Evolutionary conservation across 2,888 invertebrate genomes (phyloP), one percentile per base, ranked within the genome.

Genomic region (Torymus auratus): DNA sequence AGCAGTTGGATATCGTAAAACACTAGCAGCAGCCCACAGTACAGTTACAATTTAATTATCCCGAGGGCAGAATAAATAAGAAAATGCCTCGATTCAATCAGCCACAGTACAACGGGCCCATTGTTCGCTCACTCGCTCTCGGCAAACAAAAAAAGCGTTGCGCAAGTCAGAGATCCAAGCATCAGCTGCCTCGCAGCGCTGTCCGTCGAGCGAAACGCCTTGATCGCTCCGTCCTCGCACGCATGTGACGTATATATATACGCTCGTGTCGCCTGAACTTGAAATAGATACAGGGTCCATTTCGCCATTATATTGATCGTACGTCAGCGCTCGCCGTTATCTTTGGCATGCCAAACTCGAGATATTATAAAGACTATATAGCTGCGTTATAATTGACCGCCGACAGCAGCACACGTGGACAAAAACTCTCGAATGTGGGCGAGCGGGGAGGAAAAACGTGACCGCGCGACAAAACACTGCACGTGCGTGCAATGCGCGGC

Each of bases 381-480:
- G 41, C 23, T 60, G 13, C 58, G 53, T 50, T 69, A 62, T 61
- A 69, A 62, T 69, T 78, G 67, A 65, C 58, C 78, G 60, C 28
- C 28, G 28, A 41, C 41, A 41, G 41, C 41, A 10, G 41, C n/a
- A 10, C 5, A 60, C n/a, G n/a, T 55, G 72, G 23, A 60, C 13
- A 55, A 64, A 71, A 61, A 60, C 70, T 70, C 58, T 58, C 56
- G 14, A 17, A 17, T 68, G 50, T 55, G 52, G 4, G 53, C 20
- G n/a, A 13, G 14, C 4, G 41, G 3, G 17, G 41, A 56, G 56
- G 68, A 11, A 60, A 78, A 81, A 81, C 81, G 81, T 81, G 81
- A 81, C 81, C 74, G 56, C 23, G 52, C 28, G 77, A 52, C 77
- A 72, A 81, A 81, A 81, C 73, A 81, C 50, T 55, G 74, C 74